Evolutionary conservation across 37 sponge, comb jelly and placozoan species (phyloP).

Genomic region (Chondrilla cf. caribensis): DNA sequence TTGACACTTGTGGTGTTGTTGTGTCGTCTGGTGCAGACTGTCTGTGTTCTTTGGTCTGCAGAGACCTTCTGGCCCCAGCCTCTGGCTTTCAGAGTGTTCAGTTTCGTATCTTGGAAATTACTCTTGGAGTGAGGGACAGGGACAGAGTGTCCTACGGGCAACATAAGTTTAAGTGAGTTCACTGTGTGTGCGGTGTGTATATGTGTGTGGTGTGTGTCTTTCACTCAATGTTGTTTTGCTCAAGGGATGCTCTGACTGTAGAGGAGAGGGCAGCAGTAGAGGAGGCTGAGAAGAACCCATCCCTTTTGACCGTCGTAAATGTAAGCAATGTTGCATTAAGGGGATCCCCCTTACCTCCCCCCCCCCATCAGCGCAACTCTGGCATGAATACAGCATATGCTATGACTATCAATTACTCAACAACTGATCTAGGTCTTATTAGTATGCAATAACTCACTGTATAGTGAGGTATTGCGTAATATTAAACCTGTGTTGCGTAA

Average conservation of each 20-base stretch:
- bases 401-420: too few species aligned
- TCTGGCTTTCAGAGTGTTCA: slow-evolving; percentile 70
- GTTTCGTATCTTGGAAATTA: slow-evolving; percentile 49
- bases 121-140: slow-evolving; percentile 35
- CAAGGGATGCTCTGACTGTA: neutral
- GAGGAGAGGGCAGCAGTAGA: neutral
- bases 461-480: too few species aligned
- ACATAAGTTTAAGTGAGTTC: slow-evolving; percentile 4
- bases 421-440: too few species aligned
- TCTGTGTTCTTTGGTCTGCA: neutral
- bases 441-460: too few species aligned
- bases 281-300: neutral
- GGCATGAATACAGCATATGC: too few species aligned
- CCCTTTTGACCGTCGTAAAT: neutral
- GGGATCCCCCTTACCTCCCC: too few species aligned
- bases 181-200: neutral
- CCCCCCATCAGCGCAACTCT: too few species aligned
- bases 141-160: slow-evolving; percentile 16
- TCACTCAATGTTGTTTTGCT: neutral
- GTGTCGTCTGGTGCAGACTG: too few species aligned
- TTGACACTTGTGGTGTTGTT: too few species aligned
- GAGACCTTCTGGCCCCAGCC: slow-evolving; percentile 45
- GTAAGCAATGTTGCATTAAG: neutral
- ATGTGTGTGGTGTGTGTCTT: neutral
- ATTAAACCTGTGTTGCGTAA: too few species aligned